Evolutionary conservation across 2,113 vertebrate species (phyloP).

Genomic region (Phoxinus phoxinus): DNA sequence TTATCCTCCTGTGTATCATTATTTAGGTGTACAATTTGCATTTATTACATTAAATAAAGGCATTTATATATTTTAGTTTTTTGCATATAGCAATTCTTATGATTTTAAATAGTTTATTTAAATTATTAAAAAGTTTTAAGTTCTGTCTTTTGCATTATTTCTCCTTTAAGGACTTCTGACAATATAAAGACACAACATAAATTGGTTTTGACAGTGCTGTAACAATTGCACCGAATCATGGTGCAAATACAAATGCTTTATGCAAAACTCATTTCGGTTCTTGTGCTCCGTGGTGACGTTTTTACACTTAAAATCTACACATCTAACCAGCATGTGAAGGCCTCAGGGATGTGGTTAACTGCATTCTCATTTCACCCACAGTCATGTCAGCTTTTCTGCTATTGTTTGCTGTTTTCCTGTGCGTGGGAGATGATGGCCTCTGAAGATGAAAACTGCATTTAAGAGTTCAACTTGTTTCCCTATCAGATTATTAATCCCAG

Average conservation of each 20-base stretch:
- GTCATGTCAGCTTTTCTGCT: conserved; percentile 30
- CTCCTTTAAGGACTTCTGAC: neutral
- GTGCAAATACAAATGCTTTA: conserved; percentile 2
- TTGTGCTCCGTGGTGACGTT: neutral
- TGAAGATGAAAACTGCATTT: neutral
- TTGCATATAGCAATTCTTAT: too few species aligned
- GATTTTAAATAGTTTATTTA: too few species aligned
- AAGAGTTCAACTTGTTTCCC: neutral
- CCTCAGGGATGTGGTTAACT: conserved; percentile 40
- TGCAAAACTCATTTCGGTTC: neutral
- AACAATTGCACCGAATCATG: neutral
- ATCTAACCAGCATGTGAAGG: neutral
- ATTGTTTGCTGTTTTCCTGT: conserved; percentile 45
- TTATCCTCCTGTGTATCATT: neutral
- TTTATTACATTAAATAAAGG: neutral
- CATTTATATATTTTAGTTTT: neutral
- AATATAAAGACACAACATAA: neutral
- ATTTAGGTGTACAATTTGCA: neutral
- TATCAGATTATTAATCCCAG: neutral
- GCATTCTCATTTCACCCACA: neutral
- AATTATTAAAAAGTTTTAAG: neutral
- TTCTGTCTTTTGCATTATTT: neutral
- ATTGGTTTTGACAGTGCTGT: neutral
- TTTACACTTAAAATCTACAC: neutral
- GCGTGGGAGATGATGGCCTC: neutral